Conservation (phyloP, 1,140 invertebrate species). For the Brachionus calyciflorus region DNA sequence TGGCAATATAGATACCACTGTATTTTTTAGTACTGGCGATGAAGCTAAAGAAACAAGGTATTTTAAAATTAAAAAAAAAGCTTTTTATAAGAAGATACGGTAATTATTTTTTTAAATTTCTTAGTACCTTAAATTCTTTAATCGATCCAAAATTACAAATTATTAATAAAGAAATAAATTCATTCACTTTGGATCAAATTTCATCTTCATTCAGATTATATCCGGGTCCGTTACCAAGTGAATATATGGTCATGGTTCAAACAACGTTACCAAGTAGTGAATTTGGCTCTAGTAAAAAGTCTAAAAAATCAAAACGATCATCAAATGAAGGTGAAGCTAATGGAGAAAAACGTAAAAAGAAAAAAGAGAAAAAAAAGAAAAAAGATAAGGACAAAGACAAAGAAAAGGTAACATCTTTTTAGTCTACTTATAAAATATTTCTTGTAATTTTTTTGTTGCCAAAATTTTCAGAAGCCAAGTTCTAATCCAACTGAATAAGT, state of each 20-base stretch:
- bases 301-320: slow-evolving; percentile 34
- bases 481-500: not conserved
- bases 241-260: slow-evolving; percentile 44
- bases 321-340: slow-evolving; percentile 36
- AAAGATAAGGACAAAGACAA: slow-evolving; percentile 45
- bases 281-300: slow-evolving; percentile 32
- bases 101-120: no score
- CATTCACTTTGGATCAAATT: not conserved
- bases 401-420: slow-evolving; percentile 20
- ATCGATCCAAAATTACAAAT: slow-evolving; percentile 36
- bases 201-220: slow-evolving; percentile 19
- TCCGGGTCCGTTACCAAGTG: not conserved
- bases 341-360: slow-evolving; percentile 41
- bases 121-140: slow-evolving; percentile 18
- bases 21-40: slow-evolving; percentile 2
- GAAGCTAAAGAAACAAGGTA: slow-evolving; percentile 38
- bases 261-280: slow-evolving; percentile 10
- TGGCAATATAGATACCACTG: slow-evolving; percentile 36
- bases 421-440: no score
- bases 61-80: not conserved
- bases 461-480: not conserved
- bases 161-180: slow-evolving; percentile 31
- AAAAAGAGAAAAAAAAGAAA: slow-evolving; percentile 46
- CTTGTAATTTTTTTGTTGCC: not conserved
- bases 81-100: no score